phyloP scores from a whole-genome alignment of 2,888 invertebrate genomes.

The Ecdyonurus torrentis region DNA sequence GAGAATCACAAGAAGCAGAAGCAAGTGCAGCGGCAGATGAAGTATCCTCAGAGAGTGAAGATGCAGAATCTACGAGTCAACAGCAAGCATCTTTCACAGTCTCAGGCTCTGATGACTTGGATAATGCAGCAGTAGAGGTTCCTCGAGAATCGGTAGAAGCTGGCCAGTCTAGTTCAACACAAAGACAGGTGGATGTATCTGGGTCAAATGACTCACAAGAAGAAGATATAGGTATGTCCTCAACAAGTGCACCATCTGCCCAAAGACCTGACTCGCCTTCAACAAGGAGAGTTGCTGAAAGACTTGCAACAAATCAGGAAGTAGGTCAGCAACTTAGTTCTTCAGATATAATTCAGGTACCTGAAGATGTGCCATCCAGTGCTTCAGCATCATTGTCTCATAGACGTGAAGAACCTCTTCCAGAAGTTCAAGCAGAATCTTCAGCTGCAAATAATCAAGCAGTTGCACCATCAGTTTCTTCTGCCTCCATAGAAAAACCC shows the following conservation, averaged over 20 bases:
- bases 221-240: neutral
- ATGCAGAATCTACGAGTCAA: neutral
- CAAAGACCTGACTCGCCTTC: neutral
- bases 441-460: neutral
- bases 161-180: neutral
- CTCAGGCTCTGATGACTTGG: neutral
- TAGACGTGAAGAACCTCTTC: neutral
- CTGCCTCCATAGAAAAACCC: neutral
- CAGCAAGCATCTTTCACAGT: neutral
- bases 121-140: neutral
- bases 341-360: too few species aligned
- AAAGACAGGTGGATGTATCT: neutral
- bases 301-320: neutral
- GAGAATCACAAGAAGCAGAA: neutral
- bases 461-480: neutral
- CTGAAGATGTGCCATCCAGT: neutral
- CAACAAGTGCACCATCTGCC: neutral
- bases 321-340: neutral
- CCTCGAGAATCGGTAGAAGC: neutral
- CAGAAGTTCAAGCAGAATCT: neutral
- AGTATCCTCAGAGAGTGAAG: neutral
- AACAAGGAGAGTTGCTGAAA: neutral
- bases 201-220: neutral
- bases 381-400: neutral
- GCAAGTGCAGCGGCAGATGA: neutral